These are phyloP conservation scores for Dunckerocampus dactyliophorus DNA, from an alignment of 2,113 vertebrate species.

Conservation along the genomic window DNA sequence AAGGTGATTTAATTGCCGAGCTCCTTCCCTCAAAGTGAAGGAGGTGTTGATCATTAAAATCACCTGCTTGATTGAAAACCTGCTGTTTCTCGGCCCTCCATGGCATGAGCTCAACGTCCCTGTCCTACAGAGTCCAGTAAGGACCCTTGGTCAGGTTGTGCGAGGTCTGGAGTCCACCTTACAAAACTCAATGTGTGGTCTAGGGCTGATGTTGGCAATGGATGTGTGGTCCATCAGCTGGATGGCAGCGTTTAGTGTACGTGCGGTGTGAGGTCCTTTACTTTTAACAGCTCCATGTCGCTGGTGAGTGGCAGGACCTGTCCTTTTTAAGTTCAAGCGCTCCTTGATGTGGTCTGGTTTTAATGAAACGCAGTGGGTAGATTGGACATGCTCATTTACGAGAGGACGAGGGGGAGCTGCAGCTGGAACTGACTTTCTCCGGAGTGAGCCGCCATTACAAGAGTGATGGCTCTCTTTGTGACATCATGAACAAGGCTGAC, in stretches of 20 bases:
- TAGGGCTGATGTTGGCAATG: constrained; percentile 37
- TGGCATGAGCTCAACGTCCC: too few species aligned
- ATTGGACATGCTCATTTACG: constrained; percentile 68
- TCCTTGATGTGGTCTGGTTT: constrained; percentile 67
- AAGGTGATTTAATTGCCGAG: too few species aligned
- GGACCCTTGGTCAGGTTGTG: constrained; percentile 51
- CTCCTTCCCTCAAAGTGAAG: too few species aligned
- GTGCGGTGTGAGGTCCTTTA: constrained; percentile 61
- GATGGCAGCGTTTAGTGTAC: constrained; percentile 45
- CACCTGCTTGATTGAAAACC: too few species aligned
- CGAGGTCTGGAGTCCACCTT: constrained; percentile 59
- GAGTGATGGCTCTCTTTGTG: constrained; percentile 56
- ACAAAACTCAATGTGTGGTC: constrained; percentile 61
- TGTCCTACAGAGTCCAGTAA: constrained; percentile 25
- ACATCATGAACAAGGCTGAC: constrained; percentile 56
- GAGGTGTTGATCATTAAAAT: too few species aligned
- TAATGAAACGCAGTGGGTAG: constrained; percentile 67
- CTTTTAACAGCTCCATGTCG: constrained; percentile 47
- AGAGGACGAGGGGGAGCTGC: constrained; percentile 36
- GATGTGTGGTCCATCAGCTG: constrained; percentile 60
- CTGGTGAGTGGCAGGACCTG: constrained; percentile 52
- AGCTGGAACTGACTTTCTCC: constrained; percentile 61
- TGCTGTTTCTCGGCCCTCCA: too few species aligned
- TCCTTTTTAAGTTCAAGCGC: constrained; percentile 64
- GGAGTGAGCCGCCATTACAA: constrained; percentile 42